phyloP scores from a whole-genome alignment of 2,888 invertebrate species.

The Cinara cedri region DNA sequence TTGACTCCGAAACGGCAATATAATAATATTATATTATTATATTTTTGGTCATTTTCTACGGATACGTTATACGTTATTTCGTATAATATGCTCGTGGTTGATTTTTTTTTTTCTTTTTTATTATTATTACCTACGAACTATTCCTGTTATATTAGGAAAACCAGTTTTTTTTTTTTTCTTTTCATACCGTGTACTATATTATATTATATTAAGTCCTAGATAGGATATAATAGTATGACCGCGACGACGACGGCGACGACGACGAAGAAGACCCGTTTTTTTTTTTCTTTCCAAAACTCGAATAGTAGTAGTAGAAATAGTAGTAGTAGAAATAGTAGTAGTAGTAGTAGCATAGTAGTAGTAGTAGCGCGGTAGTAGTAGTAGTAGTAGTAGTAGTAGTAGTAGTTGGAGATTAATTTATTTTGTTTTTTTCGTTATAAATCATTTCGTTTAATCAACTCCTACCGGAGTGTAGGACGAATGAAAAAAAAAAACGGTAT shows the following conservation, averaged over 20 bases:
- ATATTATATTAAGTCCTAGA: slow-evolving; percentile 37
- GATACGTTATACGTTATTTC: neutral
- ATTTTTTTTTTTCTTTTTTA: slow-evolving; percentile 1
- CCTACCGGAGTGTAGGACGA: slow-evolving; percentile 17
- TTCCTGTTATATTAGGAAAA: slow-evolving; percentile 48
- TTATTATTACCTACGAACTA: slow-evolving; percentile 25
- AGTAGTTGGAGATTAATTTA: slow-evolving; percentile 35
- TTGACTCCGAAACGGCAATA: slow-evolving; percentile 38
- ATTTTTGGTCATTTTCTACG: slow-evolving; percentile 44
- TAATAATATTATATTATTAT: too few relatives aligned
- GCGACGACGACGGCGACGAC: slow-evolving; percentile 11
- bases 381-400: too few relatives aligned
- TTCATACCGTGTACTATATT: neutral
- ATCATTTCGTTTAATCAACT: slow-evolving; percentile 36
- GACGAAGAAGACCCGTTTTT: slow-evolving; percentile 38
- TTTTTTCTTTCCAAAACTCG: neutral
- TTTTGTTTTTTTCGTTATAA: slow-evolving; percentile 37
- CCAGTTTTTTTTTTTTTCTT: slow-evolving; percentile 40
- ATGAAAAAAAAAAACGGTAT: neutral
- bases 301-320: neutral
- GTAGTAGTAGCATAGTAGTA: too few relatives aligned
- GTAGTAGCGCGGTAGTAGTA: too few relatives aligned
- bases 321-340: too few relatives aligned
- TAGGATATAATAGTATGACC: neutral
- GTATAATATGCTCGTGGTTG: neutral